Percentiles rank a stretch among this genome's conserved stretches.
phyloP scores from a whole-genome alignment of 2,113 vertebrate species.

The Neolamprologus tretocephalus region DNA sequence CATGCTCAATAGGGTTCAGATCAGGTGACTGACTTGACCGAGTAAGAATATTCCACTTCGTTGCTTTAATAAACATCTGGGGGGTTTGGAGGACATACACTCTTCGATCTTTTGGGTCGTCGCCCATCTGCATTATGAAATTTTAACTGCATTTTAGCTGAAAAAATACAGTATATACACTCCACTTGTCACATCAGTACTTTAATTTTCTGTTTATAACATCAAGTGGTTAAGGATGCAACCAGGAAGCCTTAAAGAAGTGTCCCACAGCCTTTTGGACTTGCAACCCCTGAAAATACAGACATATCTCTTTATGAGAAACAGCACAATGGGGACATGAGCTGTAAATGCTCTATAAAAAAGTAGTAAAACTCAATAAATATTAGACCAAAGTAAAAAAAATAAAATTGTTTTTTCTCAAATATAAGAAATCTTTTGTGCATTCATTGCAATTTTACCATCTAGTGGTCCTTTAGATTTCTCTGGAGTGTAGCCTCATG shows the following conservation, averaged over 20 bases:
- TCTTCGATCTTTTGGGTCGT: accelerated
- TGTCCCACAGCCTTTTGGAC: background rate
- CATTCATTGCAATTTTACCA: background rate
- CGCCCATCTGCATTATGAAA: accelerated
- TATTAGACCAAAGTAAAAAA: background rate
- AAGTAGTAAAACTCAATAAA: background rate
- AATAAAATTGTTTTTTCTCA: accelerated
- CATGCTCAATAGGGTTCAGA: accelerated
- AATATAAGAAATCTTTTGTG: background rate
- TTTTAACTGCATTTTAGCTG: background rate
- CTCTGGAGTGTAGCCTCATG: background rate
- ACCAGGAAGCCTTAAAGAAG: background rate
- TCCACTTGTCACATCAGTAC: background rate
- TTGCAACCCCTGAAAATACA: background rate
- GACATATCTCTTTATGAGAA: accelerated
- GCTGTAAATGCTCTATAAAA: background rate
- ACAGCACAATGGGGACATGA: background rate
- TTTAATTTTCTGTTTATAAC: background rate
- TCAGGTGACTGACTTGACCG: accelerated
- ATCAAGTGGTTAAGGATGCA: background rate
- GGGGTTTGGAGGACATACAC: accelerated
- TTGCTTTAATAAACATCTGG: background rate
- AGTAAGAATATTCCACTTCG: background rate
- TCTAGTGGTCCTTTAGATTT: background rate
- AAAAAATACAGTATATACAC: background rate